Evolutionary conservation across 2,797 vertebrate species (phyloP).

Genomic region (Limosa lapponica): DNA sequence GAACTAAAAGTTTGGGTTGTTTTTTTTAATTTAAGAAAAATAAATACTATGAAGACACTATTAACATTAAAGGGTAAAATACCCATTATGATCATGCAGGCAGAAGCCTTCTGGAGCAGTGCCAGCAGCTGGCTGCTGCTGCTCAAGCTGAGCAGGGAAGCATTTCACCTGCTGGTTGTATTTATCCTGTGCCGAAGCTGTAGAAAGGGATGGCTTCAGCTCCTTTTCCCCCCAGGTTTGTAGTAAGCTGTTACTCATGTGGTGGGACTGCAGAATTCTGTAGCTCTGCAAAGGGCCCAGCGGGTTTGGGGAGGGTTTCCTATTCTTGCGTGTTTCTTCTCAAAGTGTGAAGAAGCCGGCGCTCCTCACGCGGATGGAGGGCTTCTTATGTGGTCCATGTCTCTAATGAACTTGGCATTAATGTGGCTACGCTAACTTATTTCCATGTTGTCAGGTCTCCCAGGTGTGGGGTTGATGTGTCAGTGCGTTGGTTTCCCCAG

Average conservation of each 20-base stretch:
- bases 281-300: not conserved
- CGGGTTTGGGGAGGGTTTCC: not conserved
- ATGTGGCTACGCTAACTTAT: fast-evolving
- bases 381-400: fast-evolving
- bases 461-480: not conserved
- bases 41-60: not conserved
- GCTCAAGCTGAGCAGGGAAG: not conserved
- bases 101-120: not conserved
- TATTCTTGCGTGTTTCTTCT: not conserved
- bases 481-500: not conserved
- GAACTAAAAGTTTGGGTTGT: not conserved
- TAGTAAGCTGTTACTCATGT: fast-evolving
- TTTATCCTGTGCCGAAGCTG: not conserved
- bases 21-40: not conserved
- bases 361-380: not conserved
- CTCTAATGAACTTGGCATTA: not conserved
- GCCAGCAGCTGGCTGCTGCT: not conserved
- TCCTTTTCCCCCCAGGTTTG: not conserved
- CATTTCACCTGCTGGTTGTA: not conserved
- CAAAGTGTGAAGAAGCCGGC: not conserved
- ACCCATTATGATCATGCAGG: not conserved
- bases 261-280: not conserved
- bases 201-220: not conserved
- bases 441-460: not conserved
- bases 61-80: not conserved